Conservation (phyloP, 1,140 invertebrate genomes). For the Stegodyphus mimosarum region DNA sequence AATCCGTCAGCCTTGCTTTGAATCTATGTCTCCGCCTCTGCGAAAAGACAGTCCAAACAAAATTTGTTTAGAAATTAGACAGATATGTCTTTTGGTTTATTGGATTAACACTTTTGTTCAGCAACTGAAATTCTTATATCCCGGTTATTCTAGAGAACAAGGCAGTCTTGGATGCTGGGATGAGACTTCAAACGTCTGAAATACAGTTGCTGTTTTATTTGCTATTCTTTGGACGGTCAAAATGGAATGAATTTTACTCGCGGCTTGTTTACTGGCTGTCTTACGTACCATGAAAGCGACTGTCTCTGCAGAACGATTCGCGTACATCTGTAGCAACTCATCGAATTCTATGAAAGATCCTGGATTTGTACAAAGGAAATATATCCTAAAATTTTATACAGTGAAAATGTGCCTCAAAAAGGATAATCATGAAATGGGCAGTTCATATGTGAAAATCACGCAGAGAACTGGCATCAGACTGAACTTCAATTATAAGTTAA, state of each 20-base stretch:
- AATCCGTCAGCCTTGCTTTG: too few species aligned
- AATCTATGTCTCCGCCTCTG: too few species aligned
- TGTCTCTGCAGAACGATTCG: constrained; percentile 65
- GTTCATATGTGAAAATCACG: too few species aligned
- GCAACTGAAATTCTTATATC: too few species aligned
- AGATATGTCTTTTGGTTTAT: constrained; percentile 12
- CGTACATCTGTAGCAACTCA: constrained; percentile 74
- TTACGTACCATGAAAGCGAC: constrained; percentile 31
- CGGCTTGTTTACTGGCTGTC: constrained; percentile 19
- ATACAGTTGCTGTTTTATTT: background rate
- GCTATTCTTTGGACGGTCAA: constrained; percentile 1
- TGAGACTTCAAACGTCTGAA: background rate
- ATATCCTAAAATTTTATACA: too few species aligned
- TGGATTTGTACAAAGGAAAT: too few species aligned
- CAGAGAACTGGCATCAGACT: too few species aligned
- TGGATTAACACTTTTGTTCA: background rate
- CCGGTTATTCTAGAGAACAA: background rate
- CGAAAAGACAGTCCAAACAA: constrained; percentile 49
- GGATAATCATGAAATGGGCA: too few species aligned
- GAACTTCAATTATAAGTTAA: too few species aligned
- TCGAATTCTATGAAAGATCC: constrained; percentile 72
- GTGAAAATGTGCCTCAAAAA: too few species aligned
- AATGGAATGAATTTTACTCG: constrained; percentile 57
- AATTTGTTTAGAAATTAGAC: constrained; percentile 23
- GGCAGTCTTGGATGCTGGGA: background rate